Evolutionary conservation across 2,888 invertebrate genomes (phyloP).

Genomic region (Limnephilus rhombicus): DNA sequence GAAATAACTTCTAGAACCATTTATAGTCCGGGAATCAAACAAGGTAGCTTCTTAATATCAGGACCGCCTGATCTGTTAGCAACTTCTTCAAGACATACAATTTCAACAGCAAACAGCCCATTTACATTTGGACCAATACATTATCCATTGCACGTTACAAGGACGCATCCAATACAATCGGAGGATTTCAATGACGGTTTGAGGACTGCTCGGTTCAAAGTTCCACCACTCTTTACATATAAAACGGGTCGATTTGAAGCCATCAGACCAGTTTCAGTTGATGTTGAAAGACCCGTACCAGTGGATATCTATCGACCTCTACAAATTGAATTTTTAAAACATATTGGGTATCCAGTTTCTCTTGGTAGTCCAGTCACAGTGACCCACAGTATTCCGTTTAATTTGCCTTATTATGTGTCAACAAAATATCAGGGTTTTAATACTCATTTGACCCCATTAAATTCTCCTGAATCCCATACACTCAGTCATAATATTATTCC

Average conservation of each 20-base stretch:
- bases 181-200: constrained; percentile 70
- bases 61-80: background rate
- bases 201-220: constrained; percentile 68
- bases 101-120: constrained; percentile 74
- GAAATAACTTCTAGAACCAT: background rate
- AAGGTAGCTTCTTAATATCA: background rate
- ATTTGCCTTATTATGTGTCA: background rate
- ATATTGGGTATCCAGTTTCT: background rate
- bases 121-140: constrained; percentile 78
- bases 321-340: background rate
- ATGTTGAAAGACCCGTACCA: constrained; percentile 73
- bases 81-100: constrained; percentile 70
- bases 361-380: background rate
- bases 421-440: background rate
- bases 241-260: constrained; percentile 70
- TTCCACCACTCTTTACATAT: constrained; percentile 68
- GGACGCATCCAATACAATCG: constrained; percentile 75
- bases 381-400: background rate
- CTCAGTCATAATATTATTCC: background rate
- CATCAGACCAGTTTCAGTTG: constrained; percentile 74
- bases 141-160: constrained; percentile 75
- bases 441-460: background rate
- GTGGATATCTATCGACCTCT: constrained; percentile 67
- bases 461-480: background rate
- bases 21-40: background rate